These are phyloP conservation scores for Poecilia gillii DNA, from an alignment of 2,797 vertebrate species.

Conservation along the genomic window DNA sequence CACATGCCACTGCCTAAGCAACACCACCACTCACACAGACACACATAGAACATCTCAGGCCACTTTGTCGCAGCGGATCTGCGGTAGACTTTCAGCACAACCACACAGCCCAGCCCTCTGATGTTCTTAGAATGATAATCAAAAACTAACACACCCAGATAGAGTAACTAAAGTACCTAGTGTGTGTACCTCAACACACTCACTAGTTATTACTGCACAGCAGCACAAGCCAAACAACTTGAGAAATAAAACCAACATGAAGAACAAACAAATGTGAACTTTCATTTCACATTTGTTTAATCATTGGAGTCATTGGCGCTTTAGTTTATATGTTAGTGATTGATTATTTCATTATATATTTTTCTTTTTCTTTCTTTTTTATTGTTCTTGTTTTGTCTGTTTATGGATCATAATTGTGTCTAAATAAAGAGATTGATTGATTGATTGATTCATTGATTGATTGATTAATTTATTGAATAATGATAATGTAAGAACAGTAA, in stretches of 20 bases:
- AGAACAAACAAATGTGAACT: neutral
- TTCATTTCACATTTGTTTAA: no score
- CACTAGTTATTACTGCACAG: neutral
- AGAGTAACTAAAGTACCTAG: neutral
- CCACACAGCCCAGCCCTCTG: neutral
- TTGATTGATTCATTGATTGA: no score
- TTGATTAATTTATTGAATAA: neutral
- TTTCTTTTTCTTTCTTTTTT: no score
- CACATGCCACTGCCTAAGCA: neutral
- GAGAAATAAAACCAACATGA: neutral
- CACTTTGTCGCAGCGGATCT: neutral
- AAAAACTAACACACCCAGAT: neutral
- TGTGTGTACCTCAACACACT: no score
- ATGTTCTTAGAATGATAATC: neutral
- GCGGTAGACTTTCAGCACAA: neutral
- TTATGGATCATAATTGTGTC: no score
- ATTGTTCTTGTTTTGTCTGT: no score
- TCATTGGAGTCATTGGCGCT: no score
- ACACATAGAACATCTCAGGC: neutral
- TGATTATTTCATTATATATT: no score
- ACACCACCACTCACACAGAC: neutral
- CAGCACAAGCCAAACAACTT: neutral
- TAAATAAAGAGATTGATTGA: no score
- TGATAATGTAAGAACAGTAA: neutral
- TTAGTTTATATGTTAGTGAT: no score